phyloP scores from a whole-genome alignment of 2,113 vertebrate species.

The Picathartes gymnocephalus region DNA sequence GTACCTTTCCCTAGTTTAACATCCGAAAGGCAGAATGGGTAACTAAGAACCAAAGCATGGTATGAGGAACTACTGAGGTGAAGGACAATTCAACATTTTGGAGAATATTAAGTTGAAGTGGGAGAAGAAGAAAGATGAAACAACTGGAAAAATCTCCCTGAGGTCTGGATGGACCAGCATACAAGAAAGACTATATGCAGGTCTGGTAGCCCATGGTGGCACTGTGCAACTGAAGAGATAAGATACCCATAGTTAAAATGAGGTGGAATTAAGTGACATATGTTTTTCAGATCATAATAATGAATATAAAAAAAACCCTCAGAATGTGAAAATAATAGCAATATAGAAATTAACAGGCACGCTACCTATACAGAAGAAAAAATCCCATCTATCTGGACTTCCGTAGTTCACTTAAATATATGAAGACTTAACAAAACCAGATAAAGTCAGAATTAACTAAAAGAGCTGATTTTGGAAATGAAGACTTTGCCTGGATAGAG shows the following conservation, averaged over 20 bases:
- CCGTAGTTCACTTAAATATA: background rate
- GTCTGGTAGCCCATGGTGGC: background rate
- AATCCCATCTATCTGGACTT: background rate
- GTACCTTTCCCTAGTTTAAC: background rate
- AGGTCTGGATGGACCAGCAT: background rate
- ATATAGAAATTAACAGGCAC: background rate
- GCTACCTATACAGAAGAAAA: background rate
- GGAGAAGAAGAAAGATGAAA: background rate
- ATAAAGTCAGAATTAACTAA: background rate
- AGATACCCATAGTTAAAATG: background rate
- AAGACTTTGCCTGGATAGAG: background rate
- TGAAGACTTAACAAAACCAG: background rate
- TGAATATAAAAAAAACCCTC: background rate
- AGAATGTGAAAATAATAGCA: background rate
- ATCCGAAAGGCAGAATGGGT: background rate
- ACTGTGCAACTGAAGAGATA: background rate
- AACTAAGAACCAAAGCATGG: background rate
- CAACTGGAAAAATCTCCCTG: background rate
- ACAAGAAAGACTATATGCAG: background rate
- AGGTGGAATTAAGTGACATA: background rate
- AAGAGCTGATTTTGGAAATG: background rate
- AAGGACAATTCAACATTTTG: background rate
- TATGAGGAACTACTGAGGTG: background rate
- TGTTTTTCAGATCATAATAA: background rate
- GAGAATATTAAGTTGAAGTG: background rate